Percentiles rank a stretch among this genome's conserved stretches.
Evolutionary conservation across 2,113 vertebrate species (phyloP).

Genomic region (Peromyscus californicus): DNA sequence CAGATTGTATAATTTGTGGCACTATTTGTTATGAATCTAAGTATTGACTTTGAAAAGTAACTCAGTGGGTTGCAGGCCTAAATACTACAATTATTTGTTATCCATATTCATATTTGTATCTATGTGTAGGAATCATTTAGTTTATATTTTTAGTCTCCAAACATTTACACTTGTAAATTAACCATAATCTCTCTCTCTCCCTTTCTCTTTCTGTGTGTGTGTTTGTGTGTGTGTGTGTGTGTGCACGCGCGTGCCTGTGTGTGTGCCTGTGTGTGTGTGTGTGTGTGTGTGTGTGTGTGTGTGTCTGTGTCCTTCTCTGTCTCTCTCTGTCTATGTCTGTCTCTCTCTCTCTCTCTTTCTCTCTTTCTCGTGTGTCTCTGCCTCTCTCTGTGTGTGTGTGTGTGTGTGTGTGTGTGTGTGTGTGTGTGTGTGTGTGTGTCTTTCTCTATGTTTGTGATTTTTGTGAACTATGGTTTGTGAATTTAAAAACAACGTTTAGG

Average conservation of each 20-base stretch:
- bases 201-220: not conserved
- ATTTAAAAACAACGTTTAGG: too few relatives aligned
- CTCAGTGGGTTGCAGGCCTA: not conserved
- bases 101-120: not conserved
- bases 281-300: too few relatives aligned
- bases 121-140: not conserved
- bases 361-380: not conserved
- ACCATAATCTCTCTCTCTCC: too few relatives aligned
- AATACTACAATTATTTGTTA: not conserved
- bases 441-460: not conserved
- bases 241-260: too few relatives aligned
- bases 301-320: too few relatives aligned
- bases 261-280: too few relatives aligned
- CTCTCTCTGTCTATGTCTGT: too few relatives aligned
- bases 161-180: not conserved
- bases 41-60: not conserved
- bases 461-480: not conserved
- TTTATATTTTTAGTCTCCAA: not conserved
- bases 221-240: not conserved
- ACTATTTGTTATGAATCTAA: not conserved
- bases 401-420: too few relatives aligned
- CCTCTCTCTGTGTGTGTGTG: too few relatives aligned
- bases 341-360: too few relatives aligned
- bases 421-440: fast-evolving
- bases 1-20: not conserved